Evolutionary conservation across 2,888 invertebrate species (phyloP), one percentile per base, ranked within the genome.

Genomic region (Mythimna vitellina): DNA sequence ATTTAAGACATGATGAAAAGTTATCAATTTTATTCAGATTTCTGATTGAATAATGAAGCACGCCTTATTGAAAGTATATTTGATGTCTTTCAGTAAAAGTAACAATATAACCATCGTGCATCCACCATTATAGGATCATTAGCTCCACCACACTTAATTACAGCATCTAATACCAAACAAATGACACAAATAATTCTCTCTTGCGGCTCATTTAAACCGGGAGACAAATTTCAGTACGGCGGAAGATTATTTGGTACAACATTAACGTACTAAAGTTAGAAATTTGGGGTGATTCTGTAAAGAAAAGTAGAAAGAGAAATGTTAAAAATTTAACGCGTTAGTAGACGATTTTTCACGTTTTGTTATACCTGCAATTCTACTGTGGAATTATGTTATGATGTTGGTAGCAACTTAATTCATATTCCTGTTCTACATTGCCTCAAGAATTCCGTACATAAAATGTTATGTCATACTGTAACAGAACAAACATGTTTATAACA

Each of bases 131-230:
- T 57, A 54, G 73, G 70, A 70, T 78, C 82, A 78, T 84, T 85
- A 83, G 63, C 70, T 61, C 68, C 68, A 70, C 75, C 74, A 78
- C 80, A 81, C 84, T 80, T 86, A 83, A 87, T 86, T 87, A 88
- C 81, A 67, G 75, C 70, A 61, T 80, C 81, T 81, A 85, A 88
- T 89, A 86, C 75, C 64, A 69, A 87, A 89, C 87, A 90, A 91
- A 89, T 86, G 88, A 86, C 85, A 84, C 88, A 81, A 87, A 90
- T 90, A 91, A 91, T 90, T 87, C 77, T 80, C 84, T 78, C 82
- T 83, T 86, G 80, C 84, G 84, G 80, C 88, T 92, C 92, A 91
- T 93, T 92, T 90, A 87, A 86, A 88, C 75, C 76, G 51, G 75
- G 81, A 88, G 88, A 88, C 88, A 83, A 87, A 89, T 60, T 60